phyloP scores from a whole-genome alignment of 2,113 vertebrate genomes.

The Labeo rohita region DNA sequence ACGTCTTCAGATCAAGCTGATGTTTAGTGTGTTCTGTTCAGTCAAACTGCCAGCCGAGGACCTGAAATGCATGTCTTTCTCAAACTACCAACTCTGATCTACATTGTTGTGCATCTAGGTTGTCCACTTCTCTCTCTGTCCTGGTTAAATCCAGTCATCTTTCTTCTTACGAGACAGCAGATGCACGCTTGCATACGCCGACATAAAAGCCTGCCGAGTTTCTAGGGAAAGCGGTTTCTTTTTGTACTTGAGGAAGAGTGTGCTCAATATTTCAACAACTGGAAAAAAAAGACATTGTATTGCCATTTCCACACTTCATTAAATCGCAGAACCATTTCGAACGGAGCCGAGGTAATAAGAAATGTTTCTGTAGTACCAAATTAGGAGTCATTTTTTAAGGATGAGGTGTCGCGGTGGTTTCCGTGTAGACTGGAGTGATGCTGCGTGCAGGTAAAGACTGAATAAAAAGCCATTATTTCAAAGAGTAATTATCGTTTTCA shows the following conservation, averaged over 20 bases:
- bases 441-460: not conserved
- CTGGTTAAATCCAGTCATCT: not conserved
- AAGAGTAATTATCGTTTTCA: not conserved
- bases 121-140: not conserved
- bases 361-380: not conserved
- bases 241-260: constrained; percentile 3
- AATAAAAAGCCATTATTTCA: not conserved
- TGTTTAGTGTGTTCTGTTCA: not conserved
- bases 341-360: not conserved
- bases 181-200: not conserved
- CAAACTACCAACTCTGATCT: not conserved
- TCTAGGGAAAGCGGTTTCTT: not conserved
- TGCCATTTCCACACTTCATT: constrained; percentile 31
- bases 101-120: not conserved
- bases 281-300: not conserved
- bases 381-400: not conserved
- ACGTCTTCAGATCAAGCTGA: not conserved
- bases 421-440: not conserved
- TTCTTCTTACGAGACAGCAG: not conserved
- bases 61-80: not conserved
- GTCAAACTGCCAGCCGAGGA: not conserved
- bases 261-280: constrained; percentile 1
- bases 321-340: not conserved
- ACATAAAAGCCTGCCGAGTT: not conserved
- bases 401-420: not conserved